Base-by-base conservation (phyloP, 2,113 vertebrate species). In the Origma solitaria region DNA sequence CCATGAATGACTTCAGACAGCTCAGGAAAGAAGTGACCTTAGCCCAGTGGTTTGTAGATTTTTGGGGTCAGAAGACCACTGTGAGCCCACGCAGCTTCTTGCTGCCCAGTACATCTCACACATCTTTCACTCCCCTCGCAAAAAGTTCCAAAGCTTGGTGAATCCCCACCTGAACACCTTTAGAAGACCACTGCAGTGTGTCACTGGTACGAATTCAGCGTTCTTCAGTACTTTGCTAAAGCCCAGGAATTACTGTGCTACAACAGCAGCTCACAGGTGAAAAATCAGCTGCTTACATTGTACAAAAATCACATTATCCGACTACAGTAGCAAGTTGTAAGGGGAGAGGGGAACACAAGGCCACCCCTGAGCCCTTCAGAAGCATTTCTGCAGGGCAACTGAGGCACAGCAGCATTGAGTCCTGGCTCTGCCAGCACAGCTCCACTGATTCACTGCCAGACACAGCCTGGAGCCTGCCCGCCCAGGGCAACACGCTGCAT, bases 401-500 rank as follows among this genome's bases (percentile, higher is more conserved):
- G 49, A 91, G 77, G 31, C 61, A 53, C 25, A 28, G 49, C 6
- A 82, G 45, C 82, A 76, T 2, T 21, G 2, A 42, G 38, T 11
- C 31, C 61, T 18, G 47, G 24, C 11, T 54, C 21, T 87, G 77
- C 62, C 70, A 76, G 60, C 7, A 9, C 58, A 82, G 87, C 62
- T 84, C 40, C 65, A 47, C 23, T 56, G 38, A 44, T 14, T 88
- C 51, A 8, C 40, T 22, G 22, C 25, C 76, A 73, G 82, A 62
- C 61, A 62, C 61, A 82, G 49, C 22, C 61, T 33, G 9, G 2
- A 57, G 68, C 31, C 75, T 50, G 73, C 66, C 76, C 0, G 1
- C 53, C 45, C 83, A 86, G 69, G 0, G 42, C 23, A 56, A 22
- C 56, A 33, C 0, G 0, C n/a, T 40, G 38, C 56, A 51, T 0